Base-by-base conservation (phyloP, 1,140 invertebrate genomes). In the Papilio glaucus region DNA sequence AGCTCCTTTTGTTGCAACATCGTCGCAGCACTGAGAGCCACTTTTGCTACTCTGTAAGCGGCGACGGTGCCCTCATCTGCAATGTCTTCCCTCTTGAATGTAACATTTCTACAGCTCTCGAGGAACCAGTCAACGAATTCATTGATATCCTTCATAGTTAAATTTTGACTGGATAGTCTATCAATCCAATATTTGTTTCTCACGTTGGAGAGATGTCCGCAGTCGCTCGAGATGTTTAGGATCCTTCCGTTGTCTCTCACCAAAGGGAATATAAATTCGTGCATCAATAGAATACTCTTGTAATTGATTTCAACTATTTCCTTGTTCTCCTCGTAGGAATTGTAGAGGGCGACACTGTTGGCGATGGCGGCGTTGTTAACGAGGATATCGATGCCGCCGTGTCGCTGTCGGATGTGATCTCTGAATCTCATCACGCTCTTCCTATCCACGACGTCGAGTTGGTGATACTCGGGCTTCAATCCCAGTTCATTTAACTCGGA, bases 291-390 rank as follows among this genome's bases (percentile, higher is more conserved):
- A 7, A 95, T 94, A n/a, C 93, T 94, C 78, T 94, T 95, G 82
- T 95, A 97, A 85, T 97, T 97, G 0, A 95, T 94, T 42, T 89
- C 85, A 0, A 96, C 82, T 0, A 96, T 96, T 29, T 94, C 88
- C 77, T 95, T 94, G 10, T 95, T 95, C 89, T 97, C 96, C 69
- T 94, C 92, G 24, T 87, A 82, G 77, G 96, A 93, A 73, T 94
- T 95, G 3, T 93, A 94, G 1, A 95, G 91, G 72, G 83, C 80
- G 38, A 77, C 76, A 84, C 93, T 95, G 81, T 94, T 96, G 13
- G 95, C 94, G 68, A 97, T 96, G 0, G 94, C 97, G 62, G 97
- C 97, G 94, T 98, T 98, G 85, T 97, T 97, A 4, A 98, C 94
- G 1, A 98, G 85, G 13, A 98, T 84, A 90, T 98, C 97, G 8